Evolutionary conservation across 2,113 vertebrate species (phyloP), one percentile per base, ranked within the genome.

Genomic region (Periophthalmodon schlosseri): DNA sequence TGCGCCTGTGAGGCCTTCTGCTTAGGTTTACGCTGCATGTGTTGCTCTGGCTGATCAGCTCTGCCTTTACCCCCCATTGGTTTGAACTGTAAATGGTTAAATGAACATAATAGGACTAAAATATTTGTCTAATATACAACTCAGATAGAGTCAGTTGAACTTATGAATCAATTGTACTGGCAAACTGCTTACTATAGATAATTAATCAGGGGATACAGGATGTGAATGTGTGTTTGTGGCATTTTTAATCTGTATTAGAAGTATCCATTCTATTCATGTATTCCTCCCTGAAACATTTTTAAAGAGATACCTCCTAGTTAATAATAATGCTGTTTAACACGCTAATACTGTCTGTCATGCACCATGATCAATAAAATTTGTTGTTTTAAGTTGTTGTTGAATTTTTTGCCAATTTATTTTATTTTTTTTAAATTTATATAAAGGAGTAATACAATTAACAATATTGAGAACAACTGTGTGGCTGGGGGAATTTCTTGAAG

Each of bases 301-400:
- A 72, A 80, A 36, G 72, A 87, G 74, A 67, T 70, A 77, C 78
- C 58, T 46, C 58, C 74, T 54, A 28, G 63, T 74, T 66, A 58
- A 85, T 70, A 60, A 28, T 60, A 28, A 60, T 60, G 21, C 61
- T 77, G 71, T 79, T 83, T 72, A 71, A 77, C 71, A 80, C 63
- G 80, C 76, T 74, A 78, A 56, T 76, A 56, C 77, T 90, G 89
- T 93, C 88, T 93, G 52, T 56, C 93, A 82, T 88, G 88, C 75
- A 83, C 20, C 52, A 44, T 86, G 84, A 85, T 87, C 77, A 94
- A 95, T 95, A 94, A 95, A 94, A 79, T 76, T 91, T 74, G 88
- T 86, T 92, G 92, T 93, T 93, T 94, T 88, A 83, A 94, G 33
- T 60, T 28, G 23, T 60, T 28, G 23, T 15, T 60, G 23, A 28